Evolutionary conservation across 2,888 invertebrate species (phyloP).

Genomic region (Sphaeridia pumilis): DNA sequence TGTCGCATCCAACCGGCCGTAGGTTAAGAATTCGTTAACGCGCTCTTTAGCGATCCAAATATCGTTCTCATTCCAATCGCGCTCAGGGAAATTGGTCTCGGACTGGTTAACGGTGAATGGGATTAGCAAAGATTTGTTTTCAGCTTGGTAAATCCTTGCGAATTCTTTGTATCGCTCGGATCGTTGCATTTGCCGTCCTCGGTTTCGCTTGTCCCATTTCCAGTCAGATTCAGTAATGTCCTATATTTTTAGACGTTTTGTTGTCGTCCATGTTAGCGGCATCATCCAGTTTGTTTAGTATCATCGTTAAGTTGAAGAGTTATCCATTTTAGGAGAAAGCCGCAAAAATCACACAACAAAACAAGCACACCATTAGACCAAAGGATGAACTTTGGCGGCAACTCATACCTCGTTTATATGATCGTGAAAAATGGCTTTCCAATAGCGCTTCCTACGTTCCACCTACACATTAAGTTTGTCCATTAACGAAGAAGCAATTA

Average conservation of each 20-base stretch:
- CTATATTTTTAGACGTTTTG: slow-evolving; percentile 39
- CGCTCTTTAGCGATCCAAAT: slow-evolving; percentile 1
- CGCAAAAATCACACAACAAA: not conserved
- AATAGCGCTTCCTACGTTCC: slow-evolving; percentile 12
- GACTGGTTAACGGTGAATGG: not conserved
- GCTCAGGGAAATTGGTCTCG: not conserved
- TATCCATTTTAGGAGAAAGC: not conserved
- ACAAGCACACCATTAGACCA: not conserved
- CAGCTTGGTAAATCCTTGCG: slow-evolving; percentile 17
- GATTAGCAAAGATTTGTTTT: slow-evolving; percentile 20
- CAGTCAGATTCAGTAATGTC: slow-evolving; percentile 85
- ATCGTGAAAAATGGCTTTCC: slow-evolving; percentile 9
- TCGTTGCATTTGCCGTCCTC: slow-evolving; percentile 63
- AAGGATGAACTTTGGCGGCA: not conserved
- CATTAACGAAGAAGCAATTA: no score
- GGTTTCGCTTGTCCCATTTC: slow-evolving; percentile 73
- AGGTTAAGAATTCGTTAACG: slow-evolving; percentile 26
- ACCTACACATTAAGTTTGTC: no score
- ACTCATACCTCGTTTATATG: not conserved
- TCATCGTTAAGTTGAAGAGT: not conserved
- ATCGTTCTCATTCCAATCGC: not conserved
- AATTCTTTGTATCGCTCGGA: slow-evolving; percentile 35
- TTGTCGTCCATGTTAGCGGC: not conserved
- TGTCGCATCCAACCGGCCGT: slow-evolving; percentile 22
- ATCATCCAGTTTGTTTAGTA: not conserved